Conservation (phyloP, 2,113 vertebrate genomes). For the Corynorhinus townsendii region DNA sequence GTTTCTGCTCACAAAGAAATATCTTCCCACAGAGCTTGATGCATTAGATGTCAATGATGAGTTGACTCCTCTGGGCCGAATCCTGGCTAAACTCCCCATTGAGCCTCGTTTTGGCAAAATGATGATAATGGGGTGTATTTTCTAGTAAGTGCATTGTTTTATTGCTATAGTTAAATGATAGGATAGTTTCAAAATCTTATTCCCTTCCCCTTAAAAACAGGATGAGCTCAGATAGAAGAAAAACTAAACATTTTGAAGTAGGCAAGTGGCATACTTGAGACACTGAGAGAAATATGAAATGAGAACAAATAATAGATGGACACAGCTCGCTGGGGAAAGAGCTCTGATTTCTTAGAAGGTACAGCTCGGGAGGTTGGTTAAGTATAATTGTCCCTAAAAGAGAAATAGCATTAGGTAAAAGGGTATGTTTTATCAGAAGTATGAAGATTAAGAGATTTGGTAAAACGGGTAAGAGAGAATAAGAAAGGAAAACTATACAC, state of each 20-base stretch:
- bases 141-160: conserved; percentile 85
- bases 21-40: conserved; percentile 87
- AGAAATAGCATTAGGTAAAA: not conserved
- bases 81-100: conserved; percentile 94
- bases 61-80: conserved; percentile 93
- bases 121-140: conserved; percentile 99
- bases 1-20: conserved; percentile 44
- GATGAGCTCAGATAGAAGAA: not conserved
- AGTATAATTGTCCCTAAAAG: not conserved
- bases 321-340: not conserved
- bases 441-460: not conserved
- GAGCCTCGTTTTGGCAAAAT: conserved; percentile 97
- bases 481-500: not conserved
- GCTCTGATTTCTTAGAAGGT: not conserved
- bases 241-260: not conserved
- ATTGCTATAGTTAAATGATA: not conserved
- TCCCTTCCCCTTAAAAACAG: not conserved
- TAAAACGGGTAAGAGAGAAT: not conserved
- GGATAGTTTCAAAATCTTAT: not conserved
- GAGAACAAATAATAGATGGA: not conserved
- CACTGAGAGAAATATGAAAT: not conserved
- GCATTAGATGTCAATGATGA: conserved; percentile 94
- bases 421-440: not conserved
- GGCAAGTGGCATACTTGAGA: not conserved
- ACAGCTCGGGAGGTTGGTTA: not conserved